A percentile compares a stretch with the other conserved stretches of the same genome.
Evolutionary conservation across 2,797 vertebrate species (phyloP).

Genomic region (Eulemur albifrons): DNA sequence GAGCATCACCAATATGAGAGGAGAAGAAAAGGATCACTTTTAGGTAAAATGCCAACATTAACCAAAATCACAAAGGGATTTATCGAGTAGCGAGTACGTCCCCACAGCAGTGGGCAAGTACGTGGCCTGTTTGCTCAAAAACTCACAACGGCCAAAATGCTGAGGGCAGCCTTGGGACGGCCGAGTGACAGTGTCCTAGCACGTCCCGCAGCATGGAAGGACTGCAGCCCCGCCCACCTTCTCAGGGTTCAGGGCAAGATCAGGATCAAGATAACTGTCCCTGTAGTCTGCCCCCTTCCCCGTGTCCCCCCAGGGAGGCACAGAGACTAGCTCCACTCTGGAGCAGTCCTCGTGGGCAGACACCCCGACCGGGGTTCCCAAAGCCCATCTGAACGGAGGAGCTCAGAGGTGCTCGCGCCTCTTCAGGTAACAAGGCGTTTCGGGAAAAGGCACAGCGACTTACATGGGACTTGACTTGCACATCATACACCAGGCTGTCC

Average conservation of each 20-base stretch:
- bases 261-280: not conserved
- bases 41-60: not conserved
- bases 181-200: rapidly evolving
- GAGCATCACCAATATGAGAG: rapidly evolving
- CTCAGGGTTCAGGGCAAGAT: not conserved
- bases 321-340: not conserved
- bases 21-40: not conserved
- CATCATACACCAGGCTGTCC: slow-evolving; percentile 97
- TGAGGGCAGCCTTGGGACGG: not conserved
- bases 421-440: not conserved
- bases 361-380: not conserved
- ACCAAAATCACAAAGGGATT: not conserved
- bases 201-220: rapidly evolving
- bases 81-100: too few relatives aligned
- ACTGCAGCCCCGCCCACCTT: not conserved
- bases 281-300: not conserved
- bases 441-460: slow-evolving; percentile 56
- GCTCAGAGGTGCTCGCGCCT: too few relatives aligned
- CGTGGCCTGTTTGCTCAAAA: too few relatives aligned
- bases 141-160: not conserved
- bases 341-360: not conserved
- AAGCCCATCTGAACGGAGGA: not conserved
- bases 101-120: not conserved
- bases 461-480: slow-evolving; percentile 94
- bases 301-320: not conserved